phyloP scores from a whole-genome alignment of 2,113 vertebrate genomes.

The Hippocampus comes region DNA sequence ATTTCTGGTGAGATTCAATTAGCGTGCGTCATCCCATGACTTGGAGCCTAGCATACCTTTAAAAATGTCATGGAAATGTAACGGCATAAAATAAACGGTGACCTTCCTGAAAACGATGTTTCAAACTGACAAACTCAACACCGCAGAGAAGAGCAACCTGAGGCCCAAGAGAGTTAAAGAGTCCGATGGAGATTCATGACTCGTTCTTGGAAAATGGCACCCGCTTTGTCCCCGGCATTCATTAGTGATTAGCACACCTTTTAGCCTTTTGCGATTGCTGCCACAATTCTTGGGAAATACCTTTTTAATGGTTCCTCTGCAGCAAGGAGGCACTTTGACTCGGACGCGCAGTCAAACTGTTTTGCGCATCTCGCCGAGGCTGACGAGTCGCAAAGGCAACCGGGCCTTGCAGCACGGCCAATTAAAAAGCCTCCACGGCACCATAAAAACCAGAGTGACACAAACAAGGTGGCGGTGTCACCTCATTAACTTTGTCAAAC shows the following conservation, averaged over 20 bases:
- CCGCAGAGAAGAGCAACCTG: conserved; percentile 59
- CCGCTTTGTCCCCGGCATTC: conserved; percentile 61
- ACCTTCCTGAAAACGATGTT: conserved; percentile 61
- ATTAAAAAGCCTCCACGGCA: conserved; percentile 57
- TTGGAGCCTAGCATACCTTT: conserved; percentile 30
- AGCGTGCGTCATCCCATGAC: conserved; percentile 14
- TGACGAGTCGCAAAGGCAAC: conserved; percentile 62
- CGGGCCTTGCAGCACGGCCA: conserved; percentile 48
- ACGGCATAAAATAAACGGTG: conserved; percentile 59
- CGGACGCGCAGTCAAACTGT: conserved; percentile 46
- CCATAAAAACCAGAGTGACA: conserved; percentile 49
- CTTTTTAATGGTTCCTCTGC: conserved; percentile 59
- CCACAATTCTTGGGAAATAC: conserved; percentile 66
- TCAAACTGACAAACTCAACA: conserved; percentile 63
- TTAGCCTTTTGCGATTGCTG: conserved; percentile 62
- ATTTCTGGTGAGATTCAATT: conserved; percentile 27
- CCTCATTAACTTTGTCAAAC: conserved; percentile 63
- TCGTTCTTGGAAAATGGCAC: conserved; percentile 65
- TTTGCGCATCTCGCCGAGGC: conserved; percentile 48
- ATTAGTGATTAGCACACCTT: conserved; percentile 69
- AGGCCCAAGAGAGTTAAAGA: conserved; percentile 53
- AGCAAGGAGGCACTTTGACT: conserved; percentile 45
- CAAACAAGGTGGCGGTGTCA: conserved; percentile 51
- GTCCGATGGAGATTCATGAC: conserved; percentile 65
- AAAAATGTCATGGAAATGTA: conserved; percentile 63